phyloP scores from a whole-genome alignment of 2,113 vertebrate species.

The Anguilla japonica region DNA sequence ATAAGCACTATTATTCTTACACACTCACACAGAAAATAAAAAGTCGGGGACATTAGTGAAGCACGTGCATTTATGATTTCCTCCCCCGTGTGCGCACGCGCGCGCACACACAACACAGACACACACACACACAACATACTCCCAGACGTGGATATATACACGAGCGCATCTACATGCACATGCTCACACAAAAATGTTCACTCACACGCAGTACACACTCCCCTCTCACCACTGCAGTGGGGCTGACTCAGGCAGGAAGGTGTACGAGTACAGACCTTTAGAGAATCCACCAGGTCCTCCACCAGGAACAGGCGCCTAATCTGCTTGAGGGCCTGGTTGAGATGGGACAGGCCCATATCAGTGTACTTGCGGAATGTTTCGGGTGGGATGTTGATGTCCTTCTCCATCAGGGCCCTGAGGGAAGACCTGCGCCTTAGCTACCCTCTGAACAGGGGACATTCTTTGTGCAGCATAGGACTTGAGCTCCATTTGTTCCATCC shows the following conservation, averaged over 20 bases:
- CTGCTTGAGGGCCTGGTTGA: slow-evolving; percentile 67
- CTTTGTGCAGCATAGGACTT: too few relatives aligned
- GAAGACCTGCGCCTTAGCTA: not conserved
- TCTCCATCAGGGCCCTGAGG: slow-evolving; percentile 62
- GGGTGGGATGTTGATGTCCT: slow-evolving; percentile 69
- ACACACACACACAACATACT: not conserved
- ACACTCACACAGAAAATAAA: too few relatives aligned
- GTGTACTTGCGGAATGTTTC: slow-evolving; percentile 68
- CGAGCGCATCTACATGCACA: not conserved
- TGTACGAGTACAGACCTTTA: slow-evolving; percentile 66
- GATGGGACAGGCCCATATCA: slow-evolving; percentile 62
- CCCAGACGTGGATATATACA: not conserved
- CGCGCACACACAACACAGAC: not conserved
- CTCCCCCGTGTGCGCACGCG: too few relatives aligned
- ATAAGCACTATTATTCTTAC: too few relatives aligned
- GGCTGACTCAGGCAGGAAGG: too few relatives aligned
- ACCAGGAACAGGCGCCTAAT: slow-evolving; percentile 74
- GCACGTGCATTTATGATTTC: too few relatives aligned
- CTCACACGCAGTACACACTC: not conserved
- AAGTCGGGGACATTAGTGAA: too few relatives aligned
- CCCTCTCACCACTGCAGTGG: not conserved
- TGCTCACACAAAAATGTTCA: not conserved
- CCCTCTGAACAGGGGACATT: too few relatives aligned
- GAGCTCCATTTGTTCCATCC: not conserved
- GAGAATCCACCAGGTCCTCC: slow-evolving; percentile 80